Evolutionary conservation across 2,888 invertebrate genomes (phyloP).

Genomic region (Dynastes tityus): DNA sequence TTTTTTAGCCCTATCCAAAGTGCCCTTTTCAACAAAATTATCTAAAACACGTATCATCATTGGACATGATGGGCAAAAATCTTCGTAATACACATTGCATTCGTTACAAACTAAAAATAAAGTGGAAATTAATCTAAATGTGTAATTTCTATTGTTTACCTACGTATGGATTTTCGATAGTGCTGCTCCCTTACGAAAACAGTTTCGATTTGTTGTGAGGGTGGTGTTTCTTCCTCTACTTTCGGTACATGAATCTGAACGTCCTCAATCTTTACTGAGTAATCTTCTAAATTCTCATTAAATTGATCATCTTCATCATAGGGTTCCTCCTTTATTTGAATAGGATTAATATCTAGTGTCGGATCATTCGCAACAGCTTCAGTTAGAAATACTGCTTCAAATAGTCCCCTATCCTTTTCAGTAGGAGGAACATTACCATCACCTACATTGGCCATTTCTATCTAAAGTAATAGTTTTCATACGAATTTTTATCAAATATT

Average conservation of each 20-base stretch:
- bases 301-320: not conserved
- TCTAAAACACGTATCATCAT: slow-evolving; percentile 1
- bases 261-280: not conserved
- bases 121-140: not conserved
- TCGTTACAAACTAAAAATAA: not conserved
- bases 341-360: not conserved
- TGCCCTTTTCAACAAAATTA: not conserved
- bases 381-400: too few species aligned
- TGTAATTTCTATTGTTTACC: too few species aligned
- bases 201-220: not conserved
- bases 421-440: too few species aligned
- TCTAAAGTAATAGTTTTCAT: too few species aligned
- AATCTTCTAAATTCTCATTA: not conserved
- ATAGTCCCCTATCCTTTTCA: too few species aligned
- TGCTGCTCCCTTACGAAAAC: not conserved
- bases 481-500: too few species aligned
- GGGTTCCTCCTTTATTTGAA: not conserved
- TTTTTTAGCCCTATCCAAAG: not conserved
- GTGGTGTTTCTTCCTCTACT: not conserved
- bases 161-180: too few species aligned
- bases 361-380: too few species aligned
- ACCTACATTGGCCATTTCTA: too few species aligned
- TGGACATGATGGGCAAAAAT: slow-evolving; percentile 1
- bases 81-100: not conserved
- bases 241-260: not conserved